Percentiles rank a stretch among this genome's conserved stretches.
Evolutionary conservation across 35 echinoderm and acorn worm species (phyloP).

Genomic region (Chiridota heheva): DNA sequence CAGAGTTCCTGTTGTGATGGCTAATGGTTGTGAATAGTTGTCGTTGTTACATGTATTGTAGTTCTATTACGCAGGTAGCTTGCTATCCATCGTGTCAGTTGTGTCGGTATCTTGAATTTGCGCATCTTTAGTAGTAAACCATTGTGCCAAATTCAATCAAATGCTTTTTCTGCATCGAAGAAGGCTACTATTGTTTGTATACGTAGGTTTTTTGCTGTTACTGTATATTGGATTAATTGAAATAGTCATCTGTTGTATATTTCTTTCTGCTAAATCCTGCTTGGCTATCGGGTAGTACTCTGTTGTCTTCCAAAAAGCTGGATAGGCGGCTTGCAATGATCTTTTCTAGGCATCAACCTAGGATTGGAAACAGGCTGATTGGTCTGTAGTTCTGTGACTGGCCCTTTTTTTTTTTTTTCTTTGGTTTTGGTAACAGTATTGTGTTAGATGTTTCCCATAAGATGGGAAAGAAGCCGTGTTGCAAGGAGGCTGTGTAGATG

Average conservation of each 20-base stretch:
- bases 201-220: not conserved
- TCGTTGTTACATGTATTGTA: not conserved
- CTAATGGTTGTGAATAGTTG: not conserved
- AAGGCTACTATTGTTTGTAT: conserved; percentile 8
- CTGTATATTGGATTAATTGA: not conserved
- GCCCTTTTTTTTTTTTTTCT: not conserved
- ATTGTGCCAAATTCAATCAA: conserved; percentile 23
- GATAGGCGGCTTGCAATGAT: not conserved
- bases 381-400: conserved; percentile 6
- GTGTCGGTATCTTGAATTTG: not conserved
- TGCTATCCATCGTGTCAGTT: conserved; percentile 12
- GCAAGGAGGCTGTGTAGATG: not conserved
- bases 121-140: conserved; percentile 17
- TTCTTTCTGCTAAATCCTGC: not conserved
- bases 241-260: not conserved
- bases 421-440: conserved; percentile 20
- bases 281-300: not conserved
- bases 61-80: not conserved
- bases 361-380: conserved; percentile 10
- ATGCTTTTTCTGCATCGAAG: conserved; percentile 30
- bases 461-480: not conserved
- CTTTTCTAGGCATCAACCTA: conserved; percentile 10
- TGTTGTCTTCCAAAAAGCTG: not conserved
- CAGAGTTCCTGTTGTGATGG: conserved; percentile 1
- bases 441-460: conserved; percentile 2